Base-by-base conservation (phyloP, 2,888 invertebrate genomes). In the Xylota sylvarum region DNA sequence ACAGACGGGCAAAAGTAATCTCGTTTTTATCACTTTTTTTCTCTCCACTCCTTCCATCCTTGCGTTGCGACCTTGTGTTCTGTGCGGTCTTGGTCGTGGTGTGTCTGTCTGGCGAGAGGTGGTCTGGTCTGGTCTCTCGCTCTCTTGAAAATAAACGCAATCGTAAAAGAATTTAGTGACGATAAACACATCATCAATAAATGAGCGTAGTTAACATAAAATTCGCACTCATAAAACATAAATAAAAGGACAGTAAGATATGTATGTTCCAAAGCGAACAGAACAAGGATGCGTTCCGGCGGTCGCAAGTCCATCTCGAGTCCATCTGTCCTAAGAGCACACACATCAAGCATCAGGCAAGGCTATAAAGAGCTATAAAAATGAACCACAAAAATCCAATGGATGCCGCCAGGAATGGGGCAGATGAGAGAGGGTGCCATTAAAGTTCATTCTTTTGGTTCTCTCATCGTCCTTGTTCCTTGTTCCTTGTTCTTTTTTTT, bases 111-210 rank as follows among this genome's bases (percentile, higher is more conserved):
- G 60, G 14, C 27, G 40, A 58, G 46, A 60, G 69, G 10, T 27
- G 48, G 52, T 56, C 48, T 35, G 35, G 23, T 40, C 43, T 52
- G 4, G n/a, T 58, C 58, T 58, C 23, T 58, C 37, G 9, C 64
- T 56, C 50, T 65, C 48, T n/a, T n/a, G n/a, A n/a, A 32, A 64
- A 65, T 86, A 82, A 86, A 91, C 90, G 90, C 87, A 89, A 90
- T 90, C 90, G 91, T 91, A 91, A 91, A 91, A 89, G 89, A 90
- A 91, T 90, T 91, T 91, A 91, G 90, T 90, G 90, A 91, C 91
- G 91, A 91, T 91, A 91, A 91, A 91, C 90, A 91, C 91, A 91
- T 91, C 91, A 91, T 91, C 91, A 91, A 90, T 90, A 91, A 73
- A 86, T 86, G 86, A 82, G 72, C 69, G 82, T 82, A 86, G 86